These are phyloP conservation scores for Grallaria varia DNA, from an alignment of 2,113 vertebrate genomes.

Conservation along the genomic window DNA sequence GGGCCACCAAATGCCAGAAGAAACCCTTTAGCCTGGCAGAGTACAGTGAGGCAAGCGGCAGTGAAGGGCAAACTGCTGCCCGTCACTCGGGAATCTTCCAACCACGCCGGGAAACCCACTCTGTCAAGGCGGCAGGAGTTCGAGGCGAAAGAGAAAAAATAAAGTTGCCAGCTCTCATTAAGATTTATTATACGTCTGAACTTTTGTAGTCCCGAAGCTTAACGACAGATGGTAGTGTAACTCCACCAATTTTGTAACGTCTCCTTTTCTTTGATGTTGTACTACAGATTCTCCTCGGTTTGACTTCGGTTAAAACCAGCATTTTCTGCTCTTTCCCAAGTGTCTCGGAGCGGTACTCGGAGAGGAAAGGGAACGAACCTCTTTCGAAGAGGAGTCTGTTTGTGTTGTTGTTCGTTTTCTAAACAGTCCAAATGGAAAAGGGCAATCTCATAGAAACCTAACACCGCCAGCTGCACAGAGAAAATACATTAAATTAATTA, in stretches of 20 bases:
- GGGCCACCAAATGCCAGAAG: neutral
- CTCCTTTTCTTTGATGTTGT: conserved; percentile 61
- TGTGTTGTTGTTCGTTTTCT: conserved; percentile 28
- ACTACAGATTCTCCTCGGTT: conserved; percentile 53
- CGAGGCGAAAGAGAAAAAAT: neutral
- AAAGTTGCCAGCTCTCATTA: conserved; percentile 57
- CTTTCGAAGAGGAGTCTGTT: neutral
- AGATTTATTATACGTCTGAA: conserved; percentile 66
- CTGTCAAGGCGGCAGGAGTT: neutral
- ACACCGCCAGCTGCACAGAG: neutral
- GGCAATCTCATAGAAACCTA: neutral
- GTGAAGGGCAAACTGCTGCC: neutral
- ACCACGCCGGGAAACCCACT: neutral
- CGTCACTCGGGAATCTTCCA: neutral
- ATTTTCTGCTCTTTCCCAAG: conserved; percentile 33
- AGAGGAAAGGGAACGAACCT: neutral
- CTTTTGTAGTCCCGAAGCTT: conserved; percentile 80
- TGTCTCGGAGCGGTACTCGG: neutral
- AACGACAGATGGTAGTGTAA: conserved; percentile 86
- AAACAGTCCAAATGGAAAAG: conserved; percentile 31
- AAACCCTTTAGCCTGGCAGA: neutral
- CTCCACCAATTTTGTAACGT: conserved; percentile 74
- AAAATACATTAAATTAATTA: conserved; percentile 59
- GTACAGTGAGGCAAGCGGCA: neutral
- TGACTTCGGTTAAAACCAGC: conserved; percentile 59